These are phyloP conservation scores for Yponomeuta evonymella DNA, from an alignment of 2,888 invertebrate species.

Conservation along the genomic window DNA sequence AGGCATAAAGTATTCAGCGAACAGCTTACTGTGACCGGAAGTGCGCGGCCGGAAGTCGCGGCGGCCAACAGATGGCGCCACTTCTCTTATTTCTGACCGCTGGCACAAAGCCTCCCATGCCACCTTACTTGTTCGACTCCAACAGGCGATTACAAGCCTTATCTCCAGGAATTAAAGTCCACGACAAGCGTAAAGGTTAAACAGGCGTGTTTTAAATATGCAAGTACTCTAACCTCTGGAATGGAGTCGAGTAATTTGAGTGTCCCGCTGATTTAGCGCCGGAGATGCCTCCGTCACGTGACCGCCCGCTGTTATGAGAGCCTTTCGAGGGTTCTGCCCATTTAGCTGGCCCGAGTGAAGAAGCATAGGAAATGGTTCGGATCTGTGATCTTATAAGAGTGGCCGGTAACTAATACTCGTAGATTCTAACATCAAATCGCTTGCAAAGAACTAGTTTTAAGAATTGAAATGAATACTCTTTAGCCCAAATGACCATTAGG, in stretches of 20 bases:
- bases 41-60: conserved; percentile 49
- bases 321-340: background rate
- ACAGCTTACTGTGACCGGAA: conserved; percentile 42
- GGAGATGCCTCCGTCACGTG: conserved; percentile 21
- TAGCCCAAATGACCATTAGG: too few relatives aligned
- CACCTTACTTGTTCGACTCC: background rate
- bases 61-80: conserved; percentile 59
- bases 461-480: too few relatives aligned
- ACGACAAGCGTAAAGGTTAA: conserved; percentile 23
- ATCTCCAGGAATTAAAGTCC: conserved; percentile 27
- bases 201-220: conserved; percentile 41
- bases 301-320: background rate
- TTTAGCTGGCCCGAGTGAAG: too few relatives aligned
- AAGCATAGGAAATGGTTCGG: too few relatives aligned
- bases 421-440: too few relatives aligned
- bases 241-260: conserved; percentile 38
- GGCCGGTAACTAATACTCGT: too few relatives aligned
- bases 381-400: too few relatives aligned
- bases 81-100: conserved; percentile 70
- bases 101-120: conserved; percentile 49
- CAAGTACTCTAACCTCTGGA: conserved; percentile 38
- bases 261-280: conserved; percentile 48
- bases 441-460: too few relatives aligned
- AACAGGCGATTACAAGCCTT: background rate
- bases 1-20: conserved; percentile 55